Conservation (phyloP, 2,113 vertebrate genomes). For the Rhinopomastus cyanomelas region DNA sequence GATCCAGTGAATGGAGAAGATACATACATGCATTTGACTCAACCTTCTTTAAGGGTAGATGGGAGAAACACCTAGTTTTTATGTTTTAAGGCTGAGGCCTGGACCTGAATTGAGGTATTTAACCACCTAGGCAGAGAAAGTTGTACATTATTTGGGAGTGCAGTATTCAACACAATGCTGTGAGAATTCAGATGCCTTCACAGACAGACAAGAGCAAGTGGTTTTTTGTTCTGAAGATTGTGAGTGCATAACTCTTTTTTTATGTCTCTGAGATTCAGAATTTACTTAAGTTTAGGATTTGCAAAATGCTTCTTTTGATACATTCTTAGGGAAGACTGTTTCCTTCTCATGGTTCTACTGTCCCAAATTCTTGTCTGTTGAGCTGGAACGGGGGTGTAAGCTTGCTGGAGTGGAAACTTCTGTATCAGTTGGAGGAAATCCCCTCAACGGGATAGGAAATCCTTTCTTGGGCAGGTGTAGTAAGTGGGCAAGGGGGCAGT, state of each 20-base stretch:
- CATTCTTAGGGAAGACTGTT: neutral
- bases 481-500: neutral
- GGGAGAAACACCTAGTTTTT: neutral
- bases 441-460: neutral
- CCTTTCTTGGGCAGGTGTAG: neutral
- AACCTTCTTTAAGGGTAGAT: neutral
- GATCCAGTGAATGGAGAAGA: neutral
- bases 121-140: neutral
- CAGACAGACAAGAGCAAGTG: neutral
- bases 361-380: neutral
- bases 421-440: neutral
- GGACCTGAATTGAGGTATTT: neutral
- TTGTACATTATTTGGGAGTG: neutral
- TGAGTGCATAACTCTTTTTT: neutral
- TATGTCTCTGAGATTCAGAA: neutral
- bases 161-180: neutral
- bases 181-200: neutral
- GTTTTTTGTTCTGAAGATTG: neutral
- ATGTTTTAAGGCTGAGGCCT: neutral
- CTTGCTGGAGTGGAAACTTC: constrained; percentile 1
- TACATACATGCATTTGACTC: neutral
- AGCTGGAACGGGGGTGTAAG: neutral
- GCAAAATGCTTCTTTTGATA: neutral
- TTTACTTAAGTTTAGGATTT: neutral
- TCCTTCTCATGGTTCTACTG: neutral